Evolutionary conservation across 2,888 invertebrate genomes (phyloP).

Genomic region (Aplocera efformata): DNA sequence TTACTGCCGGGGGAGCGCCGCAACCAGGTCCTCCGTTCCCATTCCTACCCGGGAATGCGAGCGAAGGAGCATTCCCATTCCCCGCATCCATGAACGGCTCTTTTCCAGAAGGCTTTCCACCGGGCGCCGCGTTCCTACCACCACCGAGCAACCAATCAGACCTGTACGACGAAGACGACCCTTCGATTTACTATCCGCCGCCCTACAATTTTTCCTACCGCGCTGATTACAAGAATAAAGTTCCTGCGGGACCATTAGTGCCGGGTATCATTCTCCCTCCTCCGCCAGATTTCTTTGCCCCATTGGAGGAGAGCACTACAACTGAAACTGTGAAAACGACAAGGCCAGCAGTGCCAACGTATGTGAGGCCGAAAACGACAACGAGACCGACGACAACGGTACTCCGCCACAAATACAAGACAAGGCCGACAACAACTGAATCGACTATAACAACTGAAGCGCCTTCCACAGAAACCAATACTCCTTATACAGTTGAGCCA

Average conservation of each 20-base stretch:
- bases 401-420: slow-evolving; percentile 62
- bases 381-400: slow-evolving; percentile 44
- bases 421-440: slow-evolving; percentile 65
- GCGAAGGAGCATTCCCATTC: slow-evolving; percentile 79
- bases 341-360: slow-evolving; percentile 42
- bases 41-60: slow-evolving; percentile 81
- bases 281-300: slow-evolving; percentile 92
- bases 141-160: slow-evolving; percentile 88
- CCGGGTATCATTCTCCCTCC: slow-evolving; percentile 94
- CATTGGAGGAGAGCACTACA: slow-evolving; percentile 79
- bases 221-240: slow-evolving; percentile 87
- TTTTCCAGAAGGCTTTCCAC: slow-evolving; percentile 78
- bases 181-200: slow-evolving; percentile 94
- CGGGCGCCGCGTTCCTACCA: slow-evolving; percentile 81
- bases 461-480: slow-evolving; percentile 58
- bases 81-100: slow-evolving; percentile 78
- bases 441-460: slow-evolving; percentile 57
- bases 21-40: slow-evolving; percentile 82
- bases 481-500: slow-evolving; percentile 61
- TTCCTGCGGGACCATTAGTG: slow-evolving; percentile 91
- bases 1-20: slow-evolving; percentile 84
- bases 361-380: slow-evolving; percentile 56
- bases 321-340: slow-evolving; percentile 53
- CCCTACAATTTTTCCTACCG: slow-evolving; percentile 93
- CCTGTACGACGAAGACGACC: slow-evolving; percentile 93